Base-by-base conservation (phyloP, 2,888 invertebrate genomes). In the Patella pellucida region DNA sequence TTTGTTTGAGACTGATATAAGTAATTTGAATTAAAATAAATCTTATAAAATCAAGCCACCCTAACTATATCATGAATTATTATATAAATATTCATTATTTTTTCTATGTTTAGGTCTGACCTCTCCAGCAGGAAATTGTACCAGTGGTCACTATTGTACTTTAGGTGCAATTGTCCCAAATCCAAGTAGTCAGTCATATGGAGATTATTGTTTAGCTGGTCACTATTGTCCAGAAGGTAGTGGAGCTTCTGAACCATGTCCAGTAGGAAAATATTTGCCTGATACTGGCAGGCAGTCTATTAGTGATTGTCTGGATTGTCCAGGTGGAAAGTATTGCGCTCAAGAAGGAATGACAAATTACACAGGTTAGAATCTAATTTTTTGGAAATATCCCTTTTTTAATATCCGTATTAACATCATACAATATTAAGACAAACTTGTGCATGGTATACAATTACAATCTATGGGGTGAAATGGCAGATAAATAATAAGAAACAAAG, bases 211-310 rank as follows among this genome's bases (percentile, higher is more conserved):
- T 78, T 83, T 86, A 3, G 77, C 84, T 14, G 90, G 90, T 41
- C 83, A 85, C 80, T 90, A 87, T 79, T 90, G 90, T 80, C 86
- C 87, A 3, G 68, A 62, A 51, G 87, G 88, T 11, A 89, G 89
- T 1, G 85, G 83, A 3, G 82, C 81, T n/a, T 86, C 89, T 3
- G 74, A 80, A 1, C 83, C 86, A 31, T 90, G 90, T 79, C 89
- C 89, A 0, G 76, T 82, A 1, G 90, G 90, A 14, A 89, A 89
- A 0, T 90, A 84, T 81, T 78, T 84, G 50, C 82, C 86, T 1
- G 84, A 85, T 68, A 85, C 83, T 11, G 84, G 84, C 1, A 81
- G 78, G 12, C 70, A 71, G 0, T 76, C 74, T 1, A 67, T 80
- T 4, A 15, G 71, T 15, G 83, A 89, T 71, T 90, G 90, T 78